Conservation (phyloP, 2,797 vertebrate genomes). For the Remorina albescens region DNA sequence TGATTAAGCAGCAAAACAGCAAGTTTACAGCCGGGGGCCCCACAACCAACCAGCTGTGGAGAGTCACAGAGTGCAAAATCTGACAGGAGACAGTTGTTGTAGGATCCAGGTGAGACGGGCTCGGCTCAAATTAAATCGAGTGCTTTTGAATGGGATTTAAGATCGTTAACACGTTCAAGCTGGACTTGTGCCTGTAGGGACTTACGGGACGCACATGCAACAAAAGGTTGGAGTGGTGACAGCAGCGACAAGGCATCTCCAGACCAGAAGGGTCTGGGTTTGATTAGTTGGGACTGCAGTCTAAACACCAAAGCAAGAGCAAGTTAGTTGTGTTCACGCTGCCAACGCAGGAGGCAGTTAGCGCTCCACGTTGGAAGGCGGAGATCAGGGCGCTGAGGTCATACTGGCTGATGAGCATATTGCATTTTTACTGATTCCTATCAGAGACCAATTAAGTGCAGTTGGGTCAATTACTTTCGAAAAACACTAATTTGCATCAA, state of each 20-base stretch:
- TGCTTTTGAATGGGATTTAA: conserved; percentile 41
- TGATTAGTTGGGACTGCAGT: not conserved
- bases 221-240: not conserved
- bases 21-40: conserved; percentile 70
- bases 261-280: not conserved
- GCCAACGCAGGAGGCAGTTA: conserved; percentile 1
- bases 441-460: conserved; percentile 14
- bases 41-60: conserved; percentile 38
- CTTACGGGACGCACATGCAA: not conserved
- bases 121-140: conserved; percentile 33
- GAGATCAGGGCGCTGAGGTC: conserved; percentile 14
- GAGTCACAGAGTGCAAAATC: conserved; percentile 23
- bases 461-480: not conserved
- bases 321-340: not conserved
- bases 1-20: conserved; percentile 78
- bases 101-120: conserved; percentile 24
- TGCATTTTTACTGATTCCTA: conserved; percentile 7
- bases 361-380: not conserved
- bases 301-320: not conserved
- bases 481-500: not conserved
- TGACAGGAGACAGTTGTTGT: conserved; percentile 1
- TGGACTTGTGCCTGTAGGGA: conserved; percentile 19
- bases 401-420: not conserved
- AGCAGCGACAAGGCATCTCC: not conserved
- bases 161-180: conserved; percentile 29